A percentile compares a stretch with the other conserved stretches of the same genome.
Evolutionary conservation across 2,888 invertebrate genomes (phyloP).

Genomic region (Spisula solida): DNA sequence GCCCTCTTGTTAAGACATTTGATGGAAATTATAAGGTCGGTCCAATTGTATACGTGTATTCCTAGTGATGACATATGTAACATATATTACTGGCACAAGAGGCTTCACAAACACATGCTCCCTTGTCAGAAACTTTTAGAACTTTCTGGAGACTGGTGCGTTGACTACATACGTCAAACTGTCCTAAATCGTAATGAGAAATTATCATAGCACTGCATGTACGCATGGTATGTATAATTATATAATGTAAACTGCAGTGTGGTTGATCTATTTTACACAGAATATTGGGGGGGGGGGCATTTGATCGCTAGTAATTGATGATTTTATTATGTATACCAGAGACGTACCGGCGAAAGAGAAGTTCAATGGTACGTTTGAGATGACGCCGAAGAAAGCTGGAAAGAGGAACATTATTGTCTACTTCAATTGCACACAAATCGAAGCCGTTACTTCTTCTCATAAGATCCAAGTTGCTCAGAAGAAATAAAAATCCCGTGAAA

Average conservation of each 20-base stretch:
- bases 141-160: too few relatives aligned
- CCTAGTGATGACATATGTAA: too few relatives aligned
- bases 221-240: background rate
- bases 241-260: background rate
- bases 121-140: too few relatives aligned
- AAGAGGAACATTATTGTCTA: slow-evolving; percentile 94
- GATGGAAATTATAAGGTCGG: background rate
- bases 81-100: too few relatives aligned
- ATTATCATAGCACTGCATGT: background rate
- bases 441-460: slow-evolving; percentile 90
- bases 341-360: slow-evolving; percentile 90
- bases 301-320: background rate
- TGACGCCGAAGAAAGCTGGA: slow-evolving; percentile 93
- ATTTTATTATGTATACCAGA: slow-evolving; percentile 83
- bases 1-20: background rate
- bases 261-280: background rate
- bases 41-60: too few relatives aligned
- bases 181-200: too few relatives aligned
- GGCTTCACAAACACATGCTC: too few relatives aligned
- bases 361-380: slow-evolving; percentile 92
- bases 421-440: slow-evolving; percentile 94
- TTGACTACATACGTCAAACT: too few relatives aligned
- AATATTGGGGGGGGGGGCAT: background rate
- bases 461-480: background rate
- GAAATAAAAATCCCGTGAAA: background rate